A percentile compares a stretch with the other conserved stretches of the same genome.
These are phyloP conservation scores for Euwallacea fornicatus DNA, from an alignment of 1,140 invertebrate genomes.

Conservation along the genomic window DNA sequence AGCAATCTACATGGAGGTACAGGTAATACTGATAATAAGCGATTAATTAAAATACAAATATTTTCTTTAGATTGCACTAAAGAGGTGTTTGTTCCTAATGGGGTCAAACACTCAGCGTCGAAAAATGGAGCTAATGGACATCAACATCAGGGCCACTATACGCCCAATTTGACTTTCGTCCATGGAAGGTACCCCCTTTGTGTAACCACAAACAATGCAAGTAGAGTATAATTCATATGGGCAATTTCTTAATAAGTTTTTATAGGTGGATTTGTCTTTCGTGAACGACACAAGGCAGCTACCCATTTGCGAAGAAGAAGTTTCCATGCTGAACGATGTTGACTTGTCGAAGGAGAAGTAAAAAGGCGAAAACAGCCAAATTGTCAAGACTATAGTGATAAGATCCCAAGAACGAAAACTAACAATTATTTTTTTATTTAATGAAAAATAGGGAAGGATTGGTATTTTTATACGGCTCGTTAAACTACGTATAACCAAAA, in stretches of 20 bases:
- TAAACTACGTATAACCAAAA: too few relatives aligned
- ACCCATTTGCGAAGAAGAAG: constrained; percentile 33
- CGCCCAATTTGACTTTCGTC: constrained; percentile 26
- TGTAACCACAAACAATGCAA: too few relatives aligned
- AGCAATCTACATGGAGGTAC: constrained; percentile 11
- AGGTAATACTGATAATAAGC: neutral
- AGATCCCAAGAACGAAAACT: too few relatives aligned
- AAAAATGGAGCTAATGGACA: constrained; percentile 24
- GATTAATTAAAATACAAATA: neutral
- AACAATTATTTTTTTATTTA: too few relatives aligned
- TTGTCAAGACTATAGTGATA: too few relatives aligned
- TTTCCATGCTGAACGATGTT: constrained; percentile 16
- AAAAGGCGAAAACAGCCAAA: too few relatives aligned
- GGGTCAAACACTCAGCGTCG: constrained; percentile 13
- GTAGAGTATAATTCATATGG: too few relatives aligned
- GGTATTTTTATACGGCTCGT: too few relatives aligned
- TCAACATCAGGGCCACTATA: constrained; percentile 5
- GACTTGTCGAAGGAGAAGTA: neutral
- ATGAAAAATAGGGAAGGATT: too few relatives aligned
- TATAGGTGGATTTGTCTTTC: constrained; percentile 16
- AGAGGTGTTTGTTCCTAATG: constrained; percentile 3
- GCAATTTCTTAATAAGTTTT: neutral
- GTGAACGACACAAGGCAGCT: constrained; percentile 19
- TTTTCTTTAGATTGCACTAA: constrained; percentile 25
- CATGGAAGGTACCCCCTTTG: constrained; percentile 29